Evolutionary conservation across 1,140 invertebrate species (phyloP).

Genomic region (Ceratitis capitata): DNA sequence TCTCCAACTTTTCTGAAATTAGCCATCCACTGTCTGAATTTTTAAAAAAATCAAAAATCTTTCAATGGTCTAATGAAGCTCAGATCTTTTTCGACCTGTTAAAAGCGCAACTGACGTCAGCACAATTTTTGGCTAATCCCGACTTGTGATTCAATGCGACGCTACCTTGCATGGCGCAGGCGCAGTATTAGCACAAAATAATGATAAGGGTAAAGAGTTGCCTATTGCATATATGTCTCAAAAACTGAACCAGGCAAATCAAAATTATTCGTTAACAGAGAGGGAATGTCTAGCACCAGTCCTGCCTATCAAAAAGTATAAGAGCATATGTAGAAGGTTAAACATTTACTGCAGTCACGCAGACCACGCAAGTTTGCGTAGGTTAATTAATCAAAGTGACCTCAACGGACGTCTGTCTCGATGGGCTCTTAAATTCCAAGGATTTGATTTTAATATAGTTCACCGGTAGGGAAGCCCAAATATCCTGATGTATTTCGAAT

Average conservation of each 20-base stretch:
- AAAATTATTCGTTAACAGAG: neutral
- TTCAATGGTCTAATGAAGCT: neutral
- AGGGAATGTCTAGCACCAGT: neutral
- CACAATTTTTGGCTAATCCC: slow-evolving; percentile 10
- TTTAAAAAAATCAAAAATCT: neutral
- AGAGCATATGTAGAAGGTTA: neutral
- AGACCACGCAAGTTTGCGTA: neutral
- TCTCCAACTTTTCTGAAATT: neutral
- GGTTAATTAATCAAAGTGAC: neutral
- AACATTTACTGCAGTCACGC: neutral
- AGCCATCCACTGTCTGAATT: neutral
- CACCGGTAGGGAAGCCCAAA: slow-evolving; percentile 26
- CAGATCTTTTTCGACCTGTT: neutral
- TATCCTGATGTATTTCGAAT: neutral
- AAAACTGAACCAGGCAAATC: neutral
- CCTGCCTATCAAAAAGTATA: neutral
- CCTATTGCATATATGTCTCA: slow-evolving; percentile 17
- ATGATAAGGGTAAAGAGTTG: neutral
- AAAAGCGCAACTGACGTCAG: neutral
- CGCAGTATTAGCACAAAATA: neutral
- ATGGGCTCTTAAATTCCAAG: slow-evolving; percentile 21
- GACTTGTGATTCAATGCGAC: slow-evolving; percentile 30
- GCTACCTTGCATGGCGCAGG: neutral
- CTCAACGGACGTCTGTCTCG: neutral
- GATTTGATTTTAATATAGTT: slow-evolving; percentile 21